Evolutionary conservation across 2,113 vertebrate genomes (phyloP).

Genomic region (Tautogolabrus adspersus): DNA sequence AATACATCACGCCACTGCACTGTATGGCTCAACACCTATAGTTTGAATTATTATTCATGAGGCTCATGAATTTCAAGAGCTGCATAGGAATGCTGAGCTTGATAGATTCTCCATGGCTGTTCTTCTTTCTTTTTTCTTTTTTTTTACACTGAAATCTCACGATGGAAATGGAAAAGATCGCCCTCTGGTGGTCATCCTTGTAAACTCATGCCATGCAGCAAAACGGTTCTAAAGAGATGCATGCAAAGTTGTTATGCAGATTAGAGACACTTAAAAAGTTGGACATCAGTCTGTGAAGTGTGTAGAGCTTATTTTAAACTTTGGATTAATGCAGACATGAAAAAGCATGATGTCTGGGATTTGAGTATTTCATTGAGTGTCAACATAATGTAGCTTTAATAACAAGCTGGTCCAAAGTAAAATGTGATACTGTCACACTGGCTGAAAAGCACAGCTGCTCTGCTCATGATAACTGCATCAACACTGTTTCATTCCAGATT

Average conservation of each 20-base stretch:
- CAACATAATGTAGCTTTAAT: no score
- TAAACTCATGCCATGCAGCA: not conserved
- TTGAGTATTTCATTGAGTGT: no score
- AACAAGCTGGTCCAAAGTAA: not conserved
- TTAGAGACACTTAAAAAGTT: not conserved
- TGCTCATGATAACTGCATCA: not conserved
- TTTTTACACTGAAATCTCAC: not conserved
- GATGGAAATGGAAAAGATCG: not conserved
- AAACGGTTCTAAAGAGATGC: not conserved
- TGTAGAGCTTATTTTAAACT: no score
- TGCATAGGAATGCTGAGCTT: not conserved
- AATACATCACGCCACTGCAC: not conserved
- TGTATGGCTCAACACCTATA: not conserved
- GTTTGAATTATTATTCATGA: not conserved
- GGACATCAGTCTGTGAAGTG: not conserved
- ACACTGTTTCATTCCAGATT: slow-evolving; percentile 5
- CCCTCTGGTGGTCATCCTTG: slow-evolving; percentile 20
- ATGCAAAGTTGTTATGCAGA: not conserved
- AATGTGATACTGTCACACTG: not conserved
- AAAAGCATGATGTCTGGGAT: no score
- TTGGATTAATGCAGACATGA: no score
- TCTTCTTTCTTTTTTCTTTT: not conserved
- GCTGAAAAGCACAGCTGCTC: not conserved
- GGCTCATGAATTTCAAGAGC: no score
- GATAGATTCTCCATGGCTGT: not conserved